Percentiles rank a stretch among this genome's conserved stretches.
Evolutionary conservation across 2,113 vertebrate genomes (phyloP).

Genomic region (human): DNA sequence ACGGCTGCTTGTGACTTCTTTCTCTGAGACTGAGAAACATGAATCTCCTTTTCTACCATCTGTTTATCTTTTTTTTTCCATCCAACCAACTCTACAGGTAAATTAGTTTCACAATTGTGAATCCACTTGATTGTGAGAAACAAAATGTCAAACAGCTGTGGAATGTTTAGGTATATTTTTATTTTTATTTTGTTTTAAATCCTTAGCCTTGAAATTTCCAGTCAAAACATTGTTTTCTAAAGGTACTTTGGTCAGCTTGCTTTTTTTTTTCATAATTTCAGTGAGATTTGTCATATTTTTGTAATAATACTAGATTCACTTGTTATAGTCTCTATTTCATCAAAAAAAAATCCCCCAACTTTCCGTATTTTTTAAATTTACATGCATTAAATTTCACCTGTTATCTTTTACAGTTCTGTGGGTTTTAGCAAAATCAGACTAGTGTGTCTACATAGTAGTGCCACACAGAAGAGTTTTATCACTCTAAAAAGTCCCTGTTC

Average conservation of each 20-base stretch:
- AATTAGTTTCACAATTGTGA: background rate
- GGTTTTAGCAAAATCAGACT: background rate
- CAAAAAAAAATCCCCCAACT: background rate
- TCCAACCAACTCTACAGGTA: background rate
- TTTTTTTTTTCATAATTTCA: background rate
- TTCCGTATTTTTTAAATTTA: background rate
- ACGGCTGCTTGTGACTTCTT: background rate
- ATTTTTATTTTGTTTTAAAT: background rate
- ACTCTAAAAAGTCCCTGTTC: background rate
- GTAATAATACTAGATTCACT: background rate
- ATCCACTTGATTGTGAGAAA: background rate
- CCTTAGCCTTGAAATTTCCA: background rate
- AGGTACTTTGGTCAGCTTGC: background rate
- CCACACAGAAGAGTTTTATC: background rate
- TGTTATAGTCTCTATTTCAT: background rate
- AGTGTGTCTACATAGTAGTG: too few species aligned
- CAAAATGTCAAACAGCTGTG: background rate
- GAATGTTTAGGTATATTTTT: background rate
- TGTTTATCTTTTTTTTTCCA: background rate
- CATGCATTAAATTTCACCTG: background rate
- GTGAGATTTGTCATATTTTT: background rate
- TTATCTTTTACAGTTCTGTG: too few species aligned
- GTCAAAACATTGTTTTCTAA: background rate
- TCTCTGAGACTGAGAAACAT: background rate
- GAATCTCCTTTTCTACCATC: background rate